Evolutionary conservation across 2,888 invertebrate species (phyloP), one percentile per base, ranked within the genome.

Genomic region (Desoria tigrina): DNA sequence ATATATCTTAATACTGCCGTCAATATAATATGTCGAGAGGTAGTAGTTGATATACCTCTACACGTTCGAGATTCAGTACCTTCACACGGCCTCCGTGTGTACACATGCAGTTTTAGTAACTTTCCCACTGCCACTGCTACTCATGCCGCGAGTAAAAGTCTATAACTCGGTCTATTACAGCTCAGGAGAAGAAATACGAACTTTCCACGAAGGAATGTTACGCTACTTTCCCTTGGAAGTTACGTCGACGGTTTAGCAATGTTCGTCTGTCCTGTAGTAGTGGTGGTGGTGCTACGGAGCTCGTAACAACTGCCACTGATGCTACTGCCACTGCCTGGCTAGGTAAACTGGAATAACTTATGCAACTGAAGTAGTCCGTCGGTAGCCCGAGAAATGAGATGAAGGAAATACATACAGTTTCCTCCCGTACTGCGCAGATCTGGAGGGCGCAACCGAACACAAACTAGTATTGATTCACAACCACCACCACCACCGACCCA

Each of bases 381-480:
- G n/a, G 45, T 16, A 45, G 45, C 21, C 45, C 45, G 45, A 45
- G 45, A 45, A 45, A 45, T 45, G 45, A 16, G 45, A 45, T 45
- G 45, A 45, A 16, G 9, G 21, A 16, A 18, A 18, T 45, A 45
- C 21, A 45, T 21, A 45, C 16, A 16, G 4, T 45, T 45, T n/a
- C 21, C 6, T 23, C 58, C 58, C 58, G 63, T 65, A 71, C 64
- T 71, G 71, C 69, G 71, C 69, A 69, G 69, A 51, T 66, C 66
- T 56, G 53, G 59, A 61, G 65, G 61, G 69, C 69, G 69, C 69
- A 67, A 68, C 62, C 61, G 66, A 63, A 71, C 65, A 64, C 69
- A 69, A 69, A 67, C 69, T 63, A 71, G 69, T 71, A 71, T 71
- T 71, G 71, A 71, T 71, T 71, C 66, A 64, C 57, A 26, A 39